Evolutionary conservation across 2,797 vertebrate genomes (phyloP), one percentile per base, ranked within the genome.

Genomic region (Pachyuromys duprasi): DNA sequence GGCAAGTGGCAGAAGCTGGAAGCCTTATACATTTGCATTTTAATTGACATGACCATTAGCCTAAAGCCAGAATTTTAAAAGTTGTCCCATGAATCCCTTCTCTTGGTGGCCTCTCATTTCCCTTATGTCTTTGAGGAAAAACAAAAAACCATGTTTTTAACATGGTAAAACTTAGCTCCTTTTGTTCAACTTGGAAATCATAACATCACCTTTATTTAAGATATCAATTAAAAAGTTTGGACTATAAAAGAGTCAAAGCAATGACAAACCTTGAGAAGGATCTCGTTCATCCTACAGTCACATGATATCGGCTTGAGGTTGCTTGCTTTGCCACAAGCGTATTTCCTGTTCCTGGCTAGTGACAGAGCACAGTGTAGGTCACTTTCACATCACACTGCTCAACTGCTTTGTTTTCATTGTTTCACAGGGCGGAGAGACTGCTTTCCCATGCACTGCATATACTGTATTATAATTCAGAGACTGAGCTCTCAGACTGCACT

Each of bases 41-140:
- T 97, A 97, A 97, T 96, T 97, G 93, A 45, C 7, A 14, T 88
- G 91, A 94, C 96, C 89, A 93, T 95, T 96, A 96, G 95, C 93
- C 90, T 84, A 90, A 95, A 96, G 88, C 55, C 18, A 0, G 0
- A 70, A 90, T 93, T 96, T 96, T 63, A 57, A 72, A 97, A 96
- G 33, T 96, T 94, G 88, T 96, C 93, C 93, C 94, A 79, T 45
- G 94, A 93, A 72, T 15, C 55, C 36, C 87, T 93, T 96, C 33
- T 93, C 81, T 36, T 9, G 84, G 92, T 93, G 69, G 57, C n/a
- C 28, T 94, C 67, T 95, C n/a, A 53, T 96, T 96, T 96, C 88
- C 57, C 36, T 93, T 92, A 31, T 63, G 89, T 96, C 74, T 97
- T 91, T 91, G 14, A 18, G 55, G 55, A 45, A 15, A 75, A 92